Base-by-base conservation (phyloP, 2,113 vertebrate species). In the Embiotoca jacksoni region DNA sequence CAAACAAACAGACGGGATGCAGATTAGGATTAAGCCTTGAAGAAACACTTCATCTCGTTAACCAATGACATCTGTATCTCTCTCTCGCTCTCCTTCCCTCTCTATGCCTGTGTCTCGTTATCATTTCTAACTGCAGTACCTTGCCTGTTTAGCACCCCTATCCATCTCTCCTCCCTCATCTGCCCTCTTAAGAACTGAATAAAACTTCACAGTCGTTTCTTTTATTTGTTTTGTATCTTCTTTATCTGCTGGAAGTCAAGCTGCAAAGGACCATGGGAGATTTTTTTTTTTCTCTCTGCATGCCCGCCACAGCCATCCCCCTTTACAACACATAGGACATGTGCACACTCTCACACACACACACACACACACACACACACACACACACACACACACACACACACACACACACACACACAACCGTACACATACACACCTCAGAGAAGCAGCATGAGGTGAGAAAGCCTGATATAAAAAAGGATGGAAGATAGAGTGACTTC, bases 181-280 rank as follows among this genome's bases (percentile, higher is more conserved):
- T 63, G 46, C 35, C 67, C 39, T 69, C 72, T 77, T 80, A 72
- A 73, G 10, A 81, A 71, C 58, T n/a, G 11, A 63, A 82, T 59
- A 55, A 63, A 88, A 75, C 84, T 87, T 87, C 77, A 90, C 88
- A 88, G 74, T 80, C 46, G 9, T 69, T 63, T 57, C 63, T 61
- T 57, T 63, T 53, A 46, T 57, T 54, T 59, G 23, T 80, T 58
- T 50, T 60, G 73, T 64, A 81, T 75, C 65, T 72, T 75, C 36
- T 56, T 78, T 75, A 78, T 88, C 90, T 84, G 72, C 67, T 80
- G 33, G 73, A 82, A 88, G 67, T 88, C 77, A 61, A 10, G 6
- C 72, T 61, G 68, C 83, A 87, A 83, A 79, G 85, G 56, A 82
- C 70, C 78, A 31, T 73, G 81, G 85, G 87, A 89, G 54, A 77